Conservation (phyloP, 1,140 invertebrate genomes). For the Bombus confusus region DNA sequence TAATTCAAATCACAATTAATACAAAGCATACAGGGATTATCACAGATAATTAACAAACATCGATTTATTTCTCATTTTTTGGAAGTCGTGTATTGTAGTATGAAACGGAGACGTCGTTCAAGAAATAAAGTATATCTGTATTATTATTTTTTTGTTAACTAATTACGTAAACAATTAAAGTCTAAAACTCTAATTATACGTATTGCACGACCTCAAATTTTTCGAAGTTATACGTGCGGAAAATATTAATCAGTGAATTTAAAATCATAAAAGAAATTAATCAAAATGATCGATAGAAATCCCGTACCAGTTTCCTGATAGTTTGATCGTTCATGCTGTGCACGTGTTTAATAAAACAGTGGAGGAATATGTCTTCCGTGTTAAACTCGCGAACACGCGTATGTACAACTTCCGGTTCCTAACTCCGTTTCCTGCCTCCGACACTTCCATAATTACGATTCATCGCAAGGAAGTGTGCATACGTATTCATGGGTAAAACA, state of each 20-base stretch:
- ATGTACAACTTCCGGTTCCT: constrained; percentile 45
- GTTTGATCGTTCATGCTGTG: constrained; percentile 6
- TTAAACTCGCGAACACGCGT: constrained; percentile 37
- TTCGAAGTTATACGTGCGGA: neutral
- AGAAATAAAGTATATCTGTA: neutral
- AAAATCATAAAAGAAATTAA: neutral
- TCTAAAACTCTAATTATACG: neutral
- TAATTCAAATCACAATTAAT: no score
- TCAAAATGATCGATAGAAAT: neutral
- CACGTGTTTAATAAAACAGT: constrained; percentile 25
- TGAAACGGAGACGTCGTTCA: neutral
- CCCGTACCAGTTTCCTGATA: neutral
- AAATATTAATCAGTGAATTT: neutral
- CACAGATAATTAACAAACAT: neutral
- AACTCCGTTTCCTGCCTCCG: constrained; percentile 24
- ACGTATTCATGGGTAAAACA: neutral
- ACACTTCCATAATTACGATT: constrained; percentile 14
- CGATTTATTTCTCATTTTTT: neutral
- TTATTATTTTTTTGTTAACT: neutral
- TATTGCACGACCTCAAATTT: neutral
- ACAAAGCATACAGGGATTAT: neutral
- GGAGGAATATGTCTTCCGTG: constrained; percentile 28
- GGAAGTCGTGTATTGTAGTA: neutral
- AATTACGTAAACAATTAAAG: neutral
- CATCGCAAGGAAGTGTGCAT: constrained; percentile 11